These are phyloP conservation scores for Aphidius ervi DNA, from an alignment of 1,140 invertebrate species.

Conservation along the genomic window DNA sequence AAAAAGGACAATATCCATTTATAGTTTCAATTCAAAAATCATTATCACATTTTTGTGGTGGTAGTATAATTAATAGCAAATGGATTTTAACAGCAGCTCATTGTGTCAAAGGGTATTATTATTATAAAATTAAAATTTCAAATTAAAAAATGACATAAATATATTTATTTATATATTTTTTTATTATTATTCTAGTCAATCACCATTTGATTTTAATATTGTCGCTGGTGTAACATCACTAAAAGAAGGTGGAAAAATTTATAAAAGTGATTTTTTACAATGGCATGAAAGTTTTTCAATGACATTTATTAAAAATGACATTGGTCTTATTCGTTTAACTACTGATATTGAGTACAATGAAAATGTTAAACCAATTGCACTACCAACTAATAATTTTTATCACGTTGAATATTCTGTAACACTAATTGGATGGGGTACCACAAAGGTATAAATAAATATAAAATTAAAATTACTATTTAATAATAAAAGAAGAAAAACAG, in stretches of 20 bases:
- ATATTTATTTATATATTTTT: not conserved
- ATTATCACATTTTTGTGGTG: slow-evolving; percentile 52
- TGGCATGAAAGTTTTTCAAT: slow-evolving; percentile 41
- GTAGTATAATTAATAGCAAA: slow-evolving; percentile 53
- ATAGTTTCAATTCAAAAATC: too few species aligned
- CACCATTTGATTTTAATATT: slow-evolving; percentile 22
- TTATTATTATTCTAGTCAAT: slow-evolving; percentile 8
- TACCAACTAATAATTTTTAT: slow-evolving; percentile 12
- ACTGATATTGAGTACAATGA: slow-evolving; percentile 32
- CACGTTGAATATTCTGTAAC: slow-evolving; percentile 24
- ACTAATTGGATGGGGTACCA: slow-evolving; percentile 54
- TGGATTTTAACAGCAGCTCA: slow-evolving; percentile 59
- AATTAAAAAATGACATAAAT: not conserved
- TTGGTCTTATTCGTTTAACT: slow-evolving; percentile 51
- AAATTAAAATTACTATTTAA: not conserved
- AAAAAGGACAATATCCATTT: too few species aligned
- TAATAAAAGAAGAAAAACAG: not conserved
- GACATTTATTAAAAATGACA: slow-evolving; percentile 43
- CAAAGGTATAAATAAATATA: slow-evolving; percentile 29
- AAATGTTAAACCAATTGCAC: slow-evolving; percentile 38
- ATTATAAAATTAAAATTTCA: not conserved
- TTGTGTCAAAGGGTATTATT: slow-evolving; percentile 44
- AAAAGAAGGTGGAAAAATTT: slow-evolving; percentile 28
- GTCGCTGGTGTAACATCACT: slow-evolving; percentile 37
- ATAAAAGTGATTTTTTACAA: slow-evolving; percentile 34